phyloP scores from a whole-genome alignment of 2,797 vertebrate species.

The Trachurus trachurus region DNA sequence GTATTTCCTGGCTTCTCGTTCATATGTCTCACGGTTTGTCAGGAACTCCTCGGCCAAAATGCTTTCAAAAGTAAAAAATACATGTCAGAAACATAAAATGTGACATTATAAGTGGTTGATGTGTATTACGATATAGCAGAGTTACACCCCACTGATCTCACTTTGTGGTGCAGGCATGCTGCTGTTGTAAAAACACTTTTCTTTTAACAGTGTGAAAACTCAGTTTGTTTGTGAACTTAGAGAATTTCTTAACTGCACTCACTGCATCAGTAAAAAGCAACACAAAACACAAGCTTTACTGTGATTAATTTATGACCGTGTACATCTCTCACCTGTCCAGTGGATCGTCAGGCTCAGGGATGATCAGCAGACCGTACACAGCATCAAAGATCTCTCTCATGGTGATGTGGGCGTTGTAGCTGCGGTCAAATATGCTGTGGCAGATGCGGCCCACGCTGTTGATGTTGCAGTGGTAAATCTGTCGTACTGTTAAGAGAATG shows the following conservation, averaged over 20 bases:
- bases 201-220: no score
- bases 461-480: constrained; percentile 83
- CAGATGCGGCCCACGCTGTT: constrained; percentile 82
- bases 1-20: constrained; percentile 65
- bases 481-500: constrained; percentile 51
- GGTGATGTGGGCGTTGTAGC: constrained; percentile 77
- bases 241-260: neutral
- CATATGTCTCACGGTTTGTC: constrained; percentile 56
- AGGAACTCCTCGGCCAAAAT: constrained; percentile 78
- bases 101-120: rapidly evolving
- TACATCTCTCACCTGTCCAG: constrained; percentile 75
- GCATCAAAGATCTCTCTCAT: constrained; percentile 80
- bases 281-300: no score
- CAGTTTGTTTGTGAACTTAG: no score
- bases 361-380: constrained; percentile 80
- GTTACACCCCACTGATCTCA: no score
- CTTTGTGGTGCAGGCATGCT: no score
- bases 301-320: neutral
- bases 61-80: constrained; percentile 26
- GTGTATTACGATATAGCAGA: neutral
- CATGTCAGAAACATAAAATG: neutral
- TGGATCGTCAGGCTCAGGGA: constrained; percentile 78
- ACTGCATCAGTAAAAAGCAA: neutral
- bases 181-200: no score
- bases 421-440: constrained; percentile 81